These are phyloP conservation scores for Notolepis coatsorum DNA, from an alignment of 2,797 vertebrate species.

Conservation along the genomic window DNA sequence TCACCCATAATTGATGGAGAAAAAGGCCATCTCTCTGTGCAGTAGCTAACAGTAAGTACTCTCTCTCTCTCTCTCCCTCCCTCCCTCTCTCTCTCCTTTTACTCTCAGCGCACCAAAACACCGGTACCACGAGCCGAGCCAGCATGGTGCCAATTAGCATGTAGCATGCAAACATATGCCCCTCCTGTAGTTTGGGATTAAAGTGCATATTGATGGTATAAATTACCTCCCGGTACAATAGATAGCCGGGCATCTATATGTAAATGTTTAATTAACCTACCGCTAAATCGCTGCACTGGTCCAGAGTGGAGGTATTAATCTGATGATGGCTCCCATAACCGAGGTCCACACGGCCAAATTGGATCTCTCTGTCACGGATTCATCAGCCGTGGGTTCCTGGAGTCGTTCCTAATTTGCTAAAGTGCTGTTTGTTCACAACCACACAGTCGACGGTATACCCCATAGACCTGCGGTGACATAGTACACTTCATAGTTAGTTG, in stretches of 20 bases:
- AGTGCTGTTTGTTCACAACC: conserved; percentile 71
- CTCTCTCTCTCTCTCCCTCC: conserved; percentile 3
- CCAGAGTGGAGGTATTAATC: conserved; percentile 86
- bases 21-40: conserved; percentile 80
- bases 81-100: conserved; percentile 57
- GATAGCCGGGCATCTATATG: conserved; percentile 91
- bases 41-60: conserved; percentile 88
- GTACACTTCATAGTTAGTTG: conserved; percentile 9
- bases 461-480: conserved; percentile 23
- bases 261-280: conserved; percentile 99
- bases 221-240: conserved; percentile 85
- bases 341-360: conserved; percentile 40
- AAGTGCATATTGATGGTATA: conserved; percentile 88
- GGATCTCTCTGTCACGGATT: conserved; percentile 50
- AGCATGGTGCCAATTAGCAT: conserved; percentile 95
- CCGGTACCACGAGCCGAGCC: conserved; percentile 85
- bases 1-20: too few relatives aligned
- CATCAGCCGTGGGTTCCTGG: conserved; percentile 52
- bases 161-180: conserved; percentile 88
- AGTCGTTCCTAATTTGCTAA: conserved; percentile 60
- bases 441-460: conserved; percentile 31
- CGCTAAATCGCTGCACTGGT: conserved; percentile 88
- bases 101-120: conserved; percentile 88
- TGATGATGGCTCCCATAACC: conserved; percentile 69
- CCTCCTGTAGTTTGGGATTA: conserved; percentile 91